Base-by-base conservation (phyloP, 2,113 vertebrate species). In the Hystrix cristata region DNA sequence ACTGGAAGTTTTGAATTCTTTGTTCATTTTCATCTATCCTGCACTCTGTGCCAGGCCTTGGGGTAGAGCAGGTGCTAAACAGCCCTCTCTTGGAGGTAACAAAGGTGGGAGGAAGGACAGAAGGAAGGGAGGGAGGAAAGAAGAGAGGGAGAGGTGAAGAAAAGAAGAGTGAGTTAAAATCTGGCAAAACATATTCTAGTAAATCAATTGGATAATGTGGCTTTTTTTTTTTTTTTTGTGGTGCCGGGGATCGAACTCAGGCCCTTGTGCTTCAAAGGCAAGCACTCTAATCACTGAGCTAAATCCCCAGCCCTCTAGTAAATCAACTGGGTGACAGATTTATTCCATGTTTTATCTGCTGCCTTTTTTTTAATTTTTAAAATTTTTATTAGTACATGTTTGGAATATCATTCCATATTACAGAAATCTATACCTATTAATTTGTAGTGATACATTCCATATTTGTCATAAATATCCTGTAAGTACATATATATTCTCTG, bases 261-360 rank as follows among this genome's bases (percentile, higher is more conserved):
- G n/a, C n/a, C n/a, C n/a, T n/a, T n/a, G n/a, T n/a, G n/a, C n/a
- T n/a, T n/a, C n/a, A n/a, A n/a, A n/a, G n/a, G n/a, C n/a, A n/a
- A n/a, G n/a, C n/a, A n/a, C n/a, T n/a, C n/a, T n/a, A n/a, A n/a
- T n/a, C n/a, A n/a, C n/a, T n/a, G n/a, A n/a, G n/a, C n/a, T n/a
- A n/a, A n/a, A n/a, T n/a, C n/a, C n/a, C n/a, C n/a, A n/a, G n/a
- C n/a, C n/a, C n/a, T n/a, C n/a, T 38, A 38, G 38, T 38, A 38
- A 38, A 72, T 67, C 64, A 95, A 48, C 55, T 57, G 84, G 62
- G 19, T 64, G 62, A 81, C 65, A 92, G 51, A 92, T 11, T 51
- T 88, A 71, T 84, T 90, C 82, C 3, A 69, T 48, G 9, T 80
- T 93, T 92, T 82, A 53, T 55, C 55, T 86, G 64, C 62, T 71